These are phyloP conservation scores for Cinclus mexicanus DNA, from an alignment of 2,113 vertebrate genomes.

Conservation along the genomic window DNA sequence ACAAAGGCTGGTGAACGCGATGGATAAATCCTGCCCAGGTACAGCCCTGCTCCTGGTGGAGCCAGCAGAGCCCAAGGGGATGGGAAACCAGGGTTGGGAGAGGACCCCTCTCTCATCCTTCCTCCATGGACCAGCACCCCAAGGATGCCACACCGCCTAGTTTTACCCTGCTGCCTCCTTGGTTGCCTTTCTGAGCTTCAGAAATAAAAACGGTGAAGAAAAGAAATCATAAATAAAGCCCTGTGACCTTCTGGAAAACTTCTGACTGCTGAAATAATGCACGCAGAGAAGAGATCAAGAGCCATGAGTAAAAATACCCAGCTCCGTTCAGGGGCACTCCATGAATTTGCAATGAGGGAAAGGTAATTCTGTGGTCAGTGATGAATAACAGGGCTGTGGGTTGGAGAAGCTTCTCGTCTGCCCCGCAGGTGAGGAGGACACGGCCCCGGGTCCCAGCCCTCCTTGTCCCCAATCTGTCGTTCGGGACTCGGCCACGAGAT, in stretches of 20 bases:
- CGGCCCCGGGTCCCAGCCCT: not conserved
- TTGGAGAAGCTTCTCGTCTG: fast-evolving
- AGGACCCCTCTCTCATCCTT: not conserved
- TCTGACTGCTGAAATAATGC: not conserved
- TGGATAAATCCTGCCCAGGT: not conserved
- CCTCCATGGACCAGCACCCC: fast-evolving
- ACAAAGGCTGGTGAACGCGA: fast-evolving
- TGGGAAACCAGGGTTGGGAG: not conserved
- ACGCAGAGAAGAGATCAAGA: fast-evolving
- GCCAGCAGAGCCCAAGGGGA: not conserved
- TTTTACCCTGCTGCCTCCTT: not conserved
- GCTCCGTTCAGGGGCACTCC: fast-evolving
- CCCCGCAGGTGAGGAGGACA: fast-evolving
- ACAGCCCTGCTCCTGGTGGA: not conserved
- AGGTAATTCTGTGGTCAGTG: fast-evolving
- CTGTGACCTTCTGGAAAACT: not conserved
- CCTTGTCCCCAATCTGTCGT: not conserved
- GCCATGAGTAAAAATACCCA: not conserved
- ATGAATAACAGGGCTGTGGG: not conserved
- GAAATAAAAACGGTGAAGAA: not conserved
- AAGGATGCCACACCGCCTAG: too few relatives aligned
- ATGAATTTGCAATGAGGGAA: fast-evolving
- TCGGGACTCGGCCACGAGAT: conserved; percentile 64
- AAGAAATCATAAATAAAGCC: too few relatives aligned
- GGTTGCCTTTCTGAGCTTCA: not conserved